These are phyloP conservation scores for Promerops cafer DNA, from an alignment of 2,113 vertebrate genomes.

Conservation along the genomic window DNA sequence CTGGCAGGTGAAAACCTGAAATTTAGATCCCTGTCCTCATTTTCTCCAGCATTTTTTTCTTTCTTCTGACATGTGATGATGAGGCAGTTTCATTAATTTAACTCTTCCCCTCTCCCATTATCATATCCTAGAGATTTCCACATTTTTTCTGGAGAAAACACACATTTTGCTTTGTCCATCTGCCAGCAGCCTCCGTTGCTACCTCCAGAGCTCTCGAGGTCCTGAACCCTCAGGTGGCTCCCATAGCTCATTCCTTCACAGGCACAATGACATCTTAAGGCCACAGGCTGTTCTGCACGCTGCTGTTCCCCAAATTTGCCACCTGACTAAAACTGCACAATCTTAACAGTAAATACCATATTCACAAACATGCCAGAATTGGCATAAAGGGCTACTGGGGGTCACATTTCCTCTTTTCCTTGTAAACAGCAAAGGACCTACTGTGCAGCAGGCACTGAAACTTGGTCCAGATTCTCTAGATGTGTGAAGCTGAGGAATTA, in stretches of 20 bases:
- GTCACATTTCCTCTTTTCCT: not conserved
- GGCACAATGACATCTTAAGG: not conserved
- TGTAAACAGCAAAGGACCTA: not conserved
- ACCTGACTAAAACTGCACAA: not conserved
- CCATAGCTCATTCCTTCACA: not conserved
- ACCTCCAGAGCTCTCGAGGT: not conserved
- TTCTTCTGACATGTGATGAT: not conserved
- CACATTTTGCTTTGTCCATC: not conserved
- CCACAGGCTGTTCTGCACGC: not conserved
- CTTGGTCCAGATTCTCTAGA: not conserved
- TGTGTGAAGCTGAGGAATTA: not conserved
- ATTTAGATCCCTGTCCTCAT: not conserved
- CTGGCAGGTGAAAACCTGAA: not conserved
- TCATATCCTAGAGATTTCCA: not conserved
- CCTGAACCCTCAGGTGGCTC: not conserved
- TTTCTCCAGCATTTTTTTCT: not conserved
- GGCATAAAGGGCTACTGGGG: not conserved
- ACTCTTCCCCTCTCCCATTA: too few species aligned
- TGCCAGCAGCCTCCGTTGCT: not conserved
- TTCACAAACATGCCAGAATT: not conserved
- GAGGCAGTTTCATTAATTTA: not conserved
- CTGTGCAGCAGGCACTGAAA: not conserved
- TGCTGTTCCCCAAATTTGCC: not conserved
- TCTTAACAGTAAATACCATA: not conserved
- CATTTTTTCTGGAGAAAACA: not conserved